Evolutionary conservation across 2,113 vertebrate species (phyloP).

Genomic region (Xiphophorus hellerii): DNA sequence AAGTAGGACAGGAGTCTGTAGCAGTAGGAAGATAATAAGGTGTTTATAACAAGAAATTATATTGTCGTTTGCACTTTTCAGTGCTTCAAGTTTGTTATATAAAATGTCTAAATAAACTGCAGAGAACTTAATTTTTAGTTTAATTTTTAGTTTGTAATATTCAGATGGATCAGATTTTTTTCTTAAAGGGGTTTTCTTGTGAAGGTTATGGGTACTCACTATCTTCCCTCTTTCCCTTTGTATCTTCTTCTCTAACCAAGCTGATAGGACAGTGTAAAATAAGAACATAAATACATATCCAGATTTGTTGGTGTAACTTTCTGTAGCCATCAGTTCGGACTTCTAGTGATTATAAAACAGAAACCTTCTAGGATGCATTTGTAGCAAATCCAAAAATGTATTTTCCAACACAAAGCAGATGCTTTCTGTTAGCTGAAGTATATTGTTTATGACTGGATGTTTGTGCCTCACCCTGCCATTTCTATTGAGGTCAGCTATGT

Average conservation of each 20-base stretch:
- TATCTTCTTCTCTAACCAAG: background rate
- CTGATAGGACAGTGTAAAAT: background rate
- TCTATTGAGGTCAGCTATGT: constrained; percentile 49
- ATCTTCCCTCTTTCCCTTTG: background rate
- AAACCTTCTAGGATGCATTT: background rate
- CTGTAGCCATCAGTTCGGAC: background rate
- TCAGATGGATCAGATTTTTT: background rate
- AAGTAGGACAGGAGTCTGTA: constrained; percentile 16
- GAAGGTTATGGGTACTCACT: background rate
- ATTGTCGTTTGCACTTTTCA: constrained; percentile 10
- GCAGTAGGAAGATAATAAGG: constrained; percentile 18
- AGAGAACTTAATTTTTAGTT: background rate
- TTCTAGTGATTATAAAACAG: background rate
- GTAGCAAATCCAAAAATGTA: constrained; percentile 42
- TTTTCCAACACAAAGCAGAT: constrained; percentile 37
- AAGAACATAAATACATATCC: background rate
- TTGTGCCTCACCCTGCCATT: constrained; percentile 38
- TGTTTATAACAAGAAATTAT: constrained; percentile 1
- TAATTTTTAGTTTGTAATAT: background rate
- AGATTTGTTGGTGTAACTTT: background rate
- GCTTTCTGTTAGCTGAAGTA: constrained; percentile 41
- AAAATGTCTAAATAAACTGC: background rate
- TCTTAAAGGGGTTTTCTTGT: background rate
- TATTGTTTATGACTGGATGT: constrained; percentile 38
- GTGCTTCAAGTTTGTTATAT: background rate